phyloP scores from a whole-genome alignment of 2,113 vertebrate species.

The Rhynchopsitta pachyrhyncha region DNA sequence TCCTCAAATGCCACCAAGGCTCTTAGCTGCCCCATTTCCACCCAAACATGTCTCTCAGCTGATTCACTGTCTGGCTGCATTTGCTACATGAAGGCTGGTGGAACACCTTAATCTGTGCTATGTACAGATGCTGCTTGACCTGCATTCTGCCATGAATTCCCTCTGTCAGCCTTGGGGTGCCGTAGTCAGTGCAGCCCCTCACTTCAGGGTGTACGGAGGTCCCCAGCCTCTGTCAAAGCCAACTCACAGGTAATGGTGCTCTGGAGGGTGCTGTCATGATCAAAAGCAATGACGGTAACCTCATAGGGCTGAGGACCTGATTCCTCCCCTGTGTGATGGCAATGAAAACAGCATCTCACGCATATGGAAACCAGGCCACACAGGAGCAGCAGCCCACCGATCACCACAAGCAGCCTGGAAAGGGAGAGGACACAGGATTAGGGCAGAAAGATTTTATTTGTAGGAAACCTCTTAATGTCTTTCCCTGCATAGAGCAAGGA shows the following conservation, averaged over 20 bases:
- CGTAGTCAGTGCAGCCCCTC: not conserved
- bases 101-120: not conserved
- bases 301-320: constrained; percentile 65
- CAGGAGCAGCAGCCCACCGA: constrained; percentile 69
- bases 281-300: constrained; percentile 80
- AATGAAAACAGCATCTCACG: constrained; percentile 70
- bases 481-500: not conserved
- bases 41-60: not conserved
- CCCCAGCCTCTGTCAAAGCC: not conserved
- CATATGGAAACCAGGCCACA: constrained; percentile 71
- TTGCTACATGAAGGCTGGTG: not conserved
- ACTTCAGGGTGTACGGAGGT: accelerated
- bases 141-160: not conserved
- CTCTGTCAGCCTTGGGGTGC: not conserved
- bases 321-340: constrained; percentile 50
- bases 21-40: not conserved
- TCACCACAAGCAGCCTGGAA: constrained; percentile 73
- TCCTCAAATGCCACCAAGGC: not conserved
- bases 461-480: not conserved
- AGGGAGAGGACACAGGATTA: not conserved
- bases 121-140: accelerated
- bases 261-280: constrained; percentile 81
- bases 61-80: not conserved
- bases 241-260: constrained; percentile 82
- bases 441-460: not conserved